Base-by-base conservation (phyloP, 2,113 vertebrate genomes). In the Cercocebus atys region DNA sequence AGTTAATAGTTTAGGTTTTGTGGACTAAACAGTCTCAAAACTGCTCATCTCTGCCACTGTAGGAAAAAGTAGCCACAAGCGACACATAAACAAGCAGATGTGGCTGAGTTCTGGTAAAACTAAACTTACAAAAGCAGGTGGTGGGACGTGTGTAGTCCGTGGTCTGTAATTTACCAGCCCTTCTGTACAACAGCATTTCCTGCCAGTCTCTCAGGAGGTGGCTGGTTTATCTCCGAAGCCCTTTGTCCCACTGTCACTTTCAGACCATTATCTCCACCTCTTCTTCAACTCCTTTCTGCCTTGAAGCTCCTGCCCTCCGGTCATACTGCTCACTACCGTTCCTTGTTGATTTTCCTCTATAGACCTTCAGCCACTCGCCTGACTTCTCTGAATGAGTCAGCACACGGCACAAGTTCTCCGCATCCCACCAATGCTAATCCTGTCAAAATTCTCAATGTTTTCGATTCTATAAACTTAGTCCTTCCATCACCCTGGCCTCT, bases 111-210 rank as follows among this genome's bases (percentile, higher is more conserved):
- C 68, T n/a, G 22, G 25, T 1, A 50, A 32, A 79, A 16, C 18
- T 8, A 8, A 0, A 59, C 30, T 78, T 20, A 43, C 30, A 38
- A 2, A 73, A 52, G 55, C 27, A 52, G 27, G 45, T 0, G 0
- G 43, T 4, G 32, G 35, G 59, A 35, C 0, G 0, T 23, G 2
- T 23, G 32, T 5, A 13, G 17, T 25, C 57, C 22, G 0, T 17
- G 18, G 20, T 32, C 50, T 40, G 10, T 25, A 66, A 88, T 1
- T 32, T 40, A 27, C 40, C 9, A 40, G 27, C 57, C 68, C 27
- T 10, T 23, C 66, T 40, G 23, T 52, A 22, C 20, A 16, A 8
- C 6, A 40, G 47, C 25, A 22, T n/a, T 50, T 40, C n/a, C 55
- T 5, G 5, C 17, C 16, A 30, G 30, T 20, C 78, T 50, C 61